phyloP scores from a whole-genome alignment of 2,888 invertebrate genomes.

The Volucella bombylans region DNA sequence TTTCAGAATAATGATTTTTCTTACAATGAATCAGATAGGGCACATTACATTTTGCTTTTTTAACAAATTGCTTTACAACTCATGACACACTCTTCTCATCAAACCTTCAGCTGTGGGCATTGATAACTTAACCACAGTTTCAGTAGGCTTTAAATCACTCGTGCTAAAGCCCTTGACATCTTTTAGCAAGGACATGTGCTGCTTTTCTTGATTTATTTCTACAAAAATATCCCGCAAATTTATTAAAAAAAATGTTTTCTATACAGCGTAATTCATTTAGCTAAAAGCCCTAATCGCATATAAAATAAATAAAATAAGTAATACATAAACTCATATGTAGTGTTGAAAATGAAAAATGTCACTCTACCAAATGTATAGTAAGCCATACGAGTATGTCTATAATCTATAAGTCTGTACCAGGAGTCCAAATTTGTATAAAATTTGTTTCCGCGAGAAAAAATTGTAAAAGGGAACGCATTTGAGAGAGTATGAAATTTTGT shows the following conservation, averaged over 20 bases:
- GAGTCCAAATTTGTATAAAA: no score
- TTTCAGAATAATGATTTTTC: constrained; percentile 32
- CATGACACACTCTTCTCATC: constrained; percentile 37
- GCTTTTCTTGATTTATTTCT: constrained; percentile 90
- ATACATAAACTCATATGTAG: background rate
- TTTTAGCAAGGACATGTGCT: constrained; percentile 89
- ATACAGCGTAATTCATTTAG: no score
- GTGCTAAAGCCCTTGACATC: constrained; percentile 90
- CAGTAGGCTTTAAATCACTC: constrained; percentile 89
- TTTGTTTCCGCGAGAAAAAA: no score
- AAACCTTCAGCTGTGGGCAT: constrained; percentile 93
- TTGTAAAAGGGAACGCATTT: no score
- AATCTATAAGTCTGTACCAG: no score
- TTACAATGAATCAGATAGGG: constrained; percentile 28
- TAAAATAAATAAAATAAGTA: constrained; percentile 1
- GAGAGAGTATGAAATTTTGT: no score
- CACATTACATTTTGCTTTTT: constrained; percentile 13
- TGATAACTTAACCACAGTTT: constrained; percentile 91
- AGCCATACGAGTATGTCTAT: no score
- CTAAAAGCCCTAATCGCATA: no score
- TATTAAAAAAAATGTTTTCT: no score
- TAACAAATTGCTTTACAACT: constrained; percentile 18
- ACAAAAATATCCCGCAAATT: constrained; percentile 74
- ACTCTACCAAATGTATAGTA: no score
- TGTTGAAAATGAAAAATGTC: no score